Evolutionary conservation across 2,113 vertebrate genomes (phyloP).

Genomic region (Heteronetta atricapilla): DNA sequence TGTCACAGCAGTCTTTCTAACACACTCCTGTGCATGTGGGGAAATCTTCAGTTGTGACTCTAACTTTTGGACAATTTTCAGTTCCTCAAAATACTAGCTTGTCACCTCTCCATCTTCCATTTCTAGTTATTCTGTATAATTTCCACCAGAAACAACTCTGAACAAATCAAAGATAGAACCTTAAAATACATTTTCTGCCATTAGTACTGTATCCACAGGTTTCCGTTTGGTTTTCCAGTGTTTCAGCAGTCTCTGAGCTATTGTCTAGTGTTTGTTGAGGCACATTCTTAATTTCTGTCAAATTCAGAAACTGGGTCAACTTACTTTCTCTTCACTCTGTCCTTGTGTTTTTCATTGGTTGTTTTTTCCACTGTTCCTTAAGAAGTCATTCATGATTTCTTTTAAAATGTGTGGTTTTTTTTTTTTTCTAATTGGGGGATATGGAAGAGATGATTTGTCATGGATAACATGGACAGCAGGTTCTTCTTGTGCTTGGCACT

Average conservation of each 20-base stretch:
- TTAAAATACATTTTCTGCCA: neutral
- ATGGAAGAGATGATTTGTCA: neutral
- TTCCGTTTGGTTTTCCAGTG: neutral
- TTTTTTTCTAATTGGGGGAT: neutral
- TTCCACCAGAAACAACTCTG: neutral
- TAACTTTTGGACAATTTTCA: fast-evolving
- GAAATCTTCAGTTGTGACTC: neutral
- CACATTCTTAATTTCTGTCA: neutral
- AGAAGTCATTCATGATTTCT: neutral
- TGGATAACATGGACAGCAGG: neutral
- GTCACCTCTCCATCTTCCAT: neutral
- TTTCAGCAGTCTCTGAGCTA: neutral
- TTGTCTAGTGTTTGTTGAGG: neutral
- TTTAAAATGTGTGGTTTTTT: neutral
- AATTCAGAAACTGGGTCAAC: constrained; percentile 14
- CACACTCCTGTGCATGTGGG: fast-evolving
- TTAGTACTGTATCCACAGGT: neutral
- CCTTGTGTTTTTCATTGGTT: neutral
- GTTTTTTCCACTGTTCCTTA: neutral
- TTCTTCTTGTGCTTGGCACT: neutral
- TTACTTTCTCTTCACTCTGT: neutral
- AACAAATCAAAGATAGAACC: neutral
- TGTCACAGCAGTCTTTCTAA: neutral
- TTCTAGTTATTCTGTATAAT: neutral
- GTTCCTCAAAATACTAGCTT: neutral